Conservation (phyloP, 2,797 vertebrate species). For the Acipenser transmontanus region DNA sequence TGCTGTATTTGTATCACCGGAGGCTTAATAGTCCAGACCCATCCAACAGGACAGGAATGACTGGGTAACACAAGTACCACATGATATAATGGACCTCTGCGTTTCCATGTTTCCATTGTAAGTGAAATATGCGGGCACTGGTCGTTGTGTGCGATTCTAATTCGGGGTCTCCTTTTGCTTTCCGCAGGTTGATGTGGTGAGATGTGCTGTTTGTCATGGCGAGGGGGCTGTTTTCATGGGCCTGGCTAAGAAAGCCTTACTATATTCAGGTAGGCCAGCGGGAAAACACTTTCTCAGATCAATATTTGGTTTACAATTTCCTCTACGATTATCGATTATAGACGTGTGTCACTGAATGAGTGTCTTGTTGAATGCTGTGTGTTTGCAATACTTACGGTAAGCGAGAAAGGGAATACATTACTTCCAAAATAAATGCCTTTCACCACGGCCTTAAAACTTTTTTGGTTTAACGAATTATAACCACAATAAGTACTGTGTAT, state of each 20-base stretch:
- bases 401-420: too few species aligned
- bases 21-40: background rate
- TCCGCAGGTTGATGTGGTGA: slow-evolving; percentile 58
- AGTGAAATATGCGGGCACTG: background rate
- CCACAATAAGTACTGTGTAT: too few species aligned
- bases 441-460: too few species aligned
- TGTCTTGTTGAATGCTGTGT: too few species aligned
- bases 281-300: slow-evolving; percentile 9
- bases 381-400: too few species aligned
- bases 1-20: slow-evolving; percentile 9
- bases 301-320: too few species aligned
- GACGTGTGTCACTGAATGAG: too few species aligned
- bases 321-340: too few species aligned
- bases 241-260: slow-evolving; percentile 71
- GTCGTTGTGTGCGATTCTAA: background rate
- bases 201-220: slow-evolving; percentile 79
- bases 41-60: slow-evolving; percentile 1
- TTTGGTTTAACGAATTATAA: too few species aligned
- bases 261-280: slow-evolving; percentile 73
- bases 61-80: slow-evolving; percentile 12
- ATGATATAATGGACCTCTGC: background rate
- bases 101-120: slow-evolving; percentile 19
- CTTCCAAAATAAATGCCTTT: too few species aligned
- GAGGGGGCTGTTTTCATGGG: slow-evolving; percentile 72
- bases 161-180: slow-evolving; percentile 15